Conservation (phyloP, 2,113 vertebrate species). For the Cyphomyrus discorhynchus region DNA sequence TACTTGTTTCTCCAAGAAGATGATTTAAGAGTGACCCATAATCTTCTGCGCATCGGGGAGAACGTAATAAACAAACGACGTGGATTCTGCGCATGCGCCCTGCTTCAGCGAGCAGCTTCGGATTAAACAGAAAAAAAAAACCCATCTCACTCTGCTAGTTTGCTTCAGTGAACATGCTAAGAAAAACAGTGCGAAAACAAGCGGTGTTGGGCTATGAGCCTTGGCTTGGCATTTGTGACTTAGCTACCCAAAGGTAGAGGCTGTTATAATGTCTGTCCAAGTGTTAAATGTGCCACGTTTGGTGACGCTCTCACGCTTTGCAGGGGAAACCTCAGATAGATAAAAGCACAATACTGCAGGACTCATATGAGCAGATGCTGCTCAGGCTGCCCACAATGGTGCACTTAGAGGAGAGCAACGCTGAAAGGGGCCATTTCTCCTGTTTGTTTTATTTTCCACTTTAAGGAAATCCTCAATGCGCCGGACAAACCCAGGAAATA, state of each 20-base stretch:
- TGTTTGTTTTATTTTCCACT: conserved; percentile 8
- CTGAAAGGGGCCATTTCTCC: neutral
- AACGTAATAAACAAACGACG: neutral
- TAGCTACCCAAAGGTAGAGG: neutral
- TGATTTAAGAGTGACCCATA: conserved; percentile 9
- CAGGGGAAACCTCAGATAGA: neutral
- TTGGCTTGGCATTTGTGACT: neutral
- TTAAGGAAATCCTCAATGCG: neutral
- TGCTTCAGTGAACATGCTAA: neutral
- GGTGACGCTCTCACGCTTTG: neutral
- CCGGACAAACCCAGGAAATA: neutral
- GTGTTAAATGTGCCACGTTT: neutral
- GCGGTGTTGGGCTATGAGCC: neutral
- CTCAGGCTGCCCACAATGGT: neutral
- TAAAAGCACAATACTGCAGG: neutral
- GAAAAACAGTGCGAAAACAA: neutral
- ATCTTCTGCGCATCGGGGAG: neutral
- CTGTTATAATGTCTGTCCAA: neutral
- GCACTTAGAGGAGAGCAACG: neutral
- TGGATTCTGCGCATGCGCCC: neutral
- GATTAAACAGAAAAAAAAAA: neutral
- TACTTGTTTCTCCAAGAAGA: conserved; percentile 10
- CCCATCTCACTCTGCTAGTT: neutral
- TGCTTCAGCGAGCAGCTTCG: neutral
- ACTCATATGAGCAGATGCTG: conserved; percentile 13